Evolutionary conservation across 1,140 invertebrate species (phyloP), one percentile per base, ranked within the genome.

Genomic region (Brachionus manjavacas): DNA sequence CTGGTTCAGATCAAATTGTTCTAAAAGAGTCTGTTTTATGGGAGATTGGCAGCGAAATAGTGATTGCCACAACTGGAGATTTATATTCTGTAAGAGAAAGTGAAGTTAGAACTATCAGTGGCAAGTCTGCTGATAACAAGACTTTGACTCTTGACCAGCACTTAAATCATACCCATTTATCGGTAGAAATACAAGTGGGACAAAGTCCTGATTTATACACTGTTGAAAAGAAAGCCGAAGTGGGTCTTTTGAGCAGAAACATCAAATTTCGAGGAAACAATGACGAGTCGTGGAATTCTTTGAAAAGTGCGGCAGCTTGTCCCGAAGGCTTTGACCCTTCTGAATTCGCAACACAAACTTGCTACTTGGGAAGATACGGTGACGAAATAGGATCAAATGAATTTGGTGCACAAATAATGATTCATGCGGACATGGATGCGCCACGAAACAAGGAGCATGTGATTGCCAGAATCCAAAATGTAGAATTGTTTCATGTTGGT

Each of bases 361-460:
- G 88, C 80, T 89, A 88, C 83, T 86, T 87, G 76, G 88, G 88
- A 8, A 39, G 84, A 43, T 85, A 83, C 85, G 88, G 88, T 3
- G 88, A 88, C 6, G 88, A 90, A 70, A 86, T 87, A 4, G 87
- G 88, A 4, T 87, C 85, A 52, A 87, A 88, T 83, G 84, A 88
- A 84, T 89, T 89, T 84, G 89, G 89, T 0, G 88, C 81, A 0
- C 86, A 87, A 9, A 87, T 90, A n/a, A 87, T 90, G 78, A 78
- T 88, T 6, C 87, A 88, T 78, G 78, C 16, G 4, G 20, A 64
- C 6, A 78, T 83, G 66, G 39, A 46, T 20, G 72, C 72, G 11
- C 60, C 84, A 12, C 49, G 12, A 46, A 16, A 35, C 25, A 49
- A 11, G 20, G 16, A 66, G 49, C 14, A 7, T 25, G 84, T 60